A percentile compares a stretch with the other conserved stretches of the same genome.
phyloP scores from a whole-genome alignment of 2,888 invertebrate genomes.

The Salticus scenicus region DNA sequence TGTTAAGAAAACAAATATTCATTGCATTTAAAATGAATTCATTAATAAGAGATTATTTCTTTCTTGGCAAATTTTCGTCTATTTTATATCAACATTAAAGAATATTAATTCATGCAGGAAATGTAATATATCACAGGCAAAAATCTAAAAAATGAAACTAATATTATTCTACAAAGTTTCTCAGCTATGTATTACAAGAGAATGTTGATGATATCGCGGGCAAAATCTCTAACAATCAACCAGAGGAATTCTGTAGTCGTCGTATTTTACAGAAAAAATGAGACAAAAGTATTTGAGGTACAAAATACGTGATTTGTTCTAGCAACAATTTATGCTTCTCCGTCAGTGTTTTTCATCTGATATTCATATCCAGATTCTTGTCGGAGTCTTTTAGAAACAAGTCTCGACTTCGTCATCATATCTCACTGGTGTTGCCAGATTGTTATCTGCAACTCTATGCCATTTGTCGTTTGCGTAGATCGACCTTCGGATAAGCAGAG shows the following conservation, averaged over 20 bases:
- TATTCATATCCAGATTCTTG: not conserved
- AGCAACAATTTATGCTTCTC: not conserved
- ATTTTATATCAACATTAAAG: no score
- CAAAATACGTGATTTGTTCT: slow-evolving; percentile 13
- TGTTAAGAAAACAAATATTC: no score
- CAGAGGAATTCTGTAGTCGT: not conserved
- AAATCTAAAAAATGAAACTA: no score
- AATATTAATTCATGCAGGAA: no score
- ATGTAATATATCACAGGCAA: no score
- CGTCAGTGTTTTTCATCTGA: slow-evolving; percentile 10
- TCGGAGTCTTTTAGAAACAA: slow-evolving; percentile 27
- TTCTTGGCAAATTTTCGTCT: no score
- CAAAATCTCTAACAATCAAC: not conserved
- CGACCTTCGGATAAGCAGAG: slow-evolving; percentile 40
- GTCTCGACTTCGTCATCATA: slow-evolving; percentile 47
- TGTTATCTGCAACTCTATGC: slow-evolving; percentile 33
- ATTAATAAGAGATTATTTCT: no score
- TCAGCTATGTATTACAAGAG: not conserved
- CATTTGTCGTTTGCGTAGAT: slow-evolving; percentile 60
- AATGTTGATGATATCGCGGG: not conserved
- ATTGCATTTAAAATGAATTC: no score
- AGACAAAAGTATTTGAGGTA: not conserved
- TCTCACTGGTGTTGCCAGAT: slow-evolving; percentile 54
- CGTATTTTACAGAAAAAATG: not conserved
- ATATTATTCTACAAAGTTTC: no score